Conservation (phyloP, 2,113 vertebrate genomes). For the Coreoperca whiteheadi region DNA sequence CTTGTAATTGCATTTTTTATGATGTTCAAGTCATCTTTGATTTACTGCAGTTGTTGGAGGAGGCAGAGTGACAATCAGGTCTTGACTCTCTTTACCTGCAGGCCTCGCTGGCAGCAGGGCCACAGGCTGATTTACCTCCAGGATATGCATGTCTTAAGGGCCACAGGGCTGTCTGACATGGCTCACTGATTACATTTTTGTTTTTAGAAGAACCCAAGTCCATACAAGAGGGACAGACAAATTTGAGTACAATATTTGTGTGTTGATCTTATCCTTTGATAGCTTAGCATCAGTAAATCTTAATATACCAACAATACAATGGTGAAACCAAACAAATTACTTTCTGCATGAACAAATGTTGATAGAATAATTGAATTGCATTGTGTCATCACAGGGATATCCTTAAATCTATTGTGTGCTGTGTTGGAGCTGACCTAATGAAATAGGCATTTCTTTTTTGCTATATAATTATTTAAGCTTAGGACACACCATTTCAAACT, state of each 20-base stretch:
- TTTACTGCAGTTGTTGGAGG: slow-evolving; percentile 15
- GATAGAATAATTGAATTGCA: not conserved
- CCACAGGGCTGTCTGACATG: not conserved
- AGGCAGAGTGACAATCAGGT: slow-evolving; percentile 25
- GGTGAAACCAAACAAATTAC: not conserved
- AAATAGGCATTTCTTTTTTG: not conserved
- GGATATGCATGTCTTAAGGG: slow-evolving; percentile 11
- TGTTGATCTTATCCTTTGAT: not conserved
- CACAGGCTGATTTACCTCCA: slow-evolving; percentile 42
- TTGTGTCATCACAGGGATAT: not conserved
- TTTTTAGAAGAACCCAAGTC: not conserved
- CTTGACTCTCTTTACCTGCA: slow-evolving; percentile 30
- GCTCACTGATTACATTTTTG: not conserved
- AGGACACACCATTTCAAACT: not conserved
- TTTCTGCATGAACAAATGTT: not conserved
- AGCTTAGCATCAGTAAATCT: not conserved
- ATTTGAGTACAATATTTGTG: not conserved
- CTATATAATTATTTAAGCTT: not conserved
- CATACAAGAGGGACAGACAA: not conserved
- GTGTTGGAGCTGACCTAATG: not conserved
- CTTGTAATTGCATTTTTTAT: slow-evolving; percentile 14
- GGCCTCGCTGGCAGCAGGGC: slow-evolving; percentile 33
- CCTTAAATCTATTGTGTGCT: not conserved
- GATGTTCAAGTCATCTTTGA: slow-evolving; percentile 33
- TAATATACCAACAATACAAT: not conserved